These are phyloP conservation scores for Drosophila diplacantha DNA, from an alignment of 2,888 invertebrate species.

Conservation along the genomic window DNA sequence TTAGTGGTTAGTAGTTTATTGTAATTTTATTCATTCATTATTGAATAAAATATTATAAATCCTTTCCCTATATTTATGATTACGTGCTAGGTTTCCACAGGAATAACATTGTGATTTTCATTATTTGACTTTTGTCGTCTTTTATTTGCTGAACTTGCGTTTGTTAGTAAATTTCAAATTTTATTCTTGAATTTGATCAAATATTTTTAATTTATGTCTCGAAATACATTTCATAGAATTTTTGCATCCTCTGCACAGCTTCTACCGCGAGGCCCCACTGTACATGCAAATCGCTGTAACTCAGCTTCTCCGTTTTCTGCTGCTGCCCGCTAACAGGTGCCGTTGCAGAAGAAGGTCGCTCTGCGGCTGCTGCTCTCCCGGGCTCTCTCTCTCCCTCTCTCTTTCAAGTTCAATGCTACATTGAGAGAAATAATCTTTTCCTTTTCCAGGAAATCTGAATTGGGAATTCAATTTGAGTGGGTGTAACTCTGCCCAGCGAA, in stretches of 20 bases:
- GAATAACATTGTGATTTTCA: not conserved
- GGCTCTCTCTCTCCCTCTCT: conserved; percentile 5
- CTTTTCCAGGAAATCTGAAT: not conserved
- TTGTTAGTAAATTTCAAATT: not conserved
- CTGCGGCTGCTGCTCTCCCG: conserved; percentile 13
- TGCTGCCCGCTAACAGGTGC: conserved; percentile 56
- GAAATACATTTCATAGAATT: not conserved
- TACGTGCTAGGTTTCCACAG: no score
- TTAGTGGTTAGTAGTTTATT: not conserved
- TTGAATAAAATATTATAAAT: not conserved
- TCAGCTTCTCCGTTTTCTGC: conserved; percentile 1
- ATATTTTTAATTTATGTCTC: no score
- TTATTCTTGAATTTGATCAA: not conserved
- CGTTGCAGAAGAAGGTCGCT: conserved; percentile 52
- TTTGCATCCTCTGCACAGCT: not conserved
- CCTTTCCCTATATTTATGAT: no score
- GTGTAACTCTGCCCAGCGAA: no score
- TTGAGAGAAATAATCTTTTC: not conserved
- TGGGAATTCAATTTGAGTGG: not conserved
- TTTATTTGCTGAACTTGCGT: not conserved
- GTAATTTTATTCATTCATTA: not conserved
- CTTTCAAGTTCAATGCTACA: conserved; percentile 67
- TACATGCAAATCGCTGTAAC: conserved; percentile 34
- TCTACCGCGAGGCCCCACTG: conserved; percentile 1
- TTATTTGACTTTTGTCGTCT: not conserved